A percentile compares a stretch with the other conserved stretches of the same genome.
These are phyloP conservation scores for Craseonycteris thonglongyai DNA, from an alignment of 2,113 vertebrate genomes.

Conservation along the genomic window DNA sequence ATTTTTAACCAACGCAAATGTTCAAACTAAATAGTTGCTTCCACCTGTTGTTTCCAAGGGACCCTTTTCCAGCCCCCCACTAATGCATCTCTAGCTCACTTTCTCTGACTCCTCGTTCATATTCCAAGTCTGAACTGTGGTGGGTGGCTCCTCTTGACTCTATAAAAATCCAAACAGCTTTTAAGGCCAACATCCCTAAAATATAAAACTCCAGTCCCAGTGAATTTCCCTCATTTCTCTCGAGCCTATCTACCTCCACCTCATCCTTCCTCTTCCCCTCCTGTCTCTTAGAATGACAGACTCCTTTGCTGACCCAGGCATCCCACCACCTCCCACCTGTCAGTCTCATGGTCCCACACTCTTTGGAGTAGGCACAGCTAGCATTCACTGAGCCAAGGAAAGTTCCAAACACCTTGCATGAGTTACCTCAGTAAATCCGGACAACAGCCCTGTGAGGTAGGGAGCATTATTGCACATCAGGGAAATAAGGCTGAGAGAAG, in stretches of 20 bases:
- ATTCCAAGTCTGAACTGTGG: not conserved
- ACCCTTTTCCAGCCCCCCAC: not conserved
- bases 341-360: not conserved
- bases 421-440: not conserved
- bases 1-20: not conserved
- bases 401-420: not conserved
- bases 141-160: not conserved
- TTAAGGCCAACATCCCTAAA: not conserved
- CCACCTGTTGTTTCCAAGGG: not conserved
- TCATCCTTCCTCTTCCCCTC: not conserved
- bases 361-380: not conserved
- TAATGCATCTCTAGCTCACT: not conserved
- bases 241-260: not conserved
- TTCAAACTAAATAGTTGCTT: not conserved
- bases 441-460: not conserved
- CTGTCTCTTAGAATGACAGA: not conserved
- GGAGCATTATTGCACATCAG: not conserved
- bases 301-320: not conserved
- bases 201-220: not conserved
- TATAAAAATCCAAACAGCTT: too few relatives aligned
- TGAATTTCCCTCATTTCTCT: not conserved
- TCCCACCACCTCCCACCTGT: not conserved
- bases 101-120: not conserved
- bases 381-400: not conserved
- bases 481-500: not conserved